Conservation (phyloP, 2,113 vertebrate species). For the Echinops telfairi region DNA sequence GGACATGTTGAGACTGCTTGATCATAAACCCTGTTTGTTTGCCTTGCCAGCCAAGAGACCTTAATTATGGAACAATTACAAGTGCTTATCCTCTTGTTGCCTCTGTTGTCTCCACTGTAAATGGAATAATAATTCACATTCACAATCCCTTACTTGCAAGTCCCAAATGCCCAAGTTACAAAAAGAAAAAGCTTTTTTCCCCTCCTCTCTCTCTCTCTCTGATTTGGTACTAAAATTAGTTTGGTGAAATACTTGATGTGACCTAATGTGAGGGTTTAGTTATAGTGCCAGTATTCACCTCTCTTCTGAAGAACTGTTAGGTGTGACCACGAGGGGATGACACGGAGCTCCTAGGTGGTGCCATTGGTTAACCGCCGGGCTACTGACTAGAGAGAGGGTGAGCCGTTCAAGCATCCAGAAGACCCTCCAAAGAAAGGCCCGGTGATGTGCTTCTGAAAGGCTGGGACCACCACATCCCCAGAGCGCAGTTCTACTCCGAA, state of each 20-base stretch:
- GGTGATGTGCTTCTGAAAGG: background rate
- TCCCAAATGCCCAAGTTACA: background rate
- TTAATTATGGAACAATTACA: too few species aligned
- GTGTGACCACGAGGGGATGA: background rate
- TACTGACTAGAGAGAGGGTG: background rate
- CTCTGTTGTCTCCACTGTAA: background rate
- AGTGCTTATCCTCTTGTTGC: too few species aligned
- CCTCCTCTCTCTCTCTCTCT: too few species aligned
- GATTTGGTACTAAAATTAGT: background rate
- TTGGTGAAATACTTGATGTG: background rate
- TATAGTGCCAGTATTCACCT: background rate
- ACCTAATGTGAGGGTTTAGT: background rate
- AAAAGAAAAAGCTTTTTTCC: background rate
- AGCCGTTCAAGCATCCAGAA: background rate
- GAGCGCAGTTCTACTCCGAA: background rate
- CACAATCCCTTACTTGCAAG: background rate
- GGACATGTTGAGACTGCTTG: rapidly evolving
- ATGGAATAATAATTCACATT: background rate
- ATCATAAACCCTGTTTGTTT: rapidly evolving
- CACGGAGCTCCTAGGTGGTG: background rate
- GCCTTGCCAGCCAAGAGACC: background rate
- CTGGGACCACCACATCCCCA: background rate
- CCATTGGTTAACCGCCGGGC: background rate
- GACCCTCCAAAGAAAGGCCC: background rate
- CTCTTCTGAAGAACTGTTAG: background rate